Conservation (phyloP, 2,888 invertebrate species). For the Sepiola atlantica region DNA sequence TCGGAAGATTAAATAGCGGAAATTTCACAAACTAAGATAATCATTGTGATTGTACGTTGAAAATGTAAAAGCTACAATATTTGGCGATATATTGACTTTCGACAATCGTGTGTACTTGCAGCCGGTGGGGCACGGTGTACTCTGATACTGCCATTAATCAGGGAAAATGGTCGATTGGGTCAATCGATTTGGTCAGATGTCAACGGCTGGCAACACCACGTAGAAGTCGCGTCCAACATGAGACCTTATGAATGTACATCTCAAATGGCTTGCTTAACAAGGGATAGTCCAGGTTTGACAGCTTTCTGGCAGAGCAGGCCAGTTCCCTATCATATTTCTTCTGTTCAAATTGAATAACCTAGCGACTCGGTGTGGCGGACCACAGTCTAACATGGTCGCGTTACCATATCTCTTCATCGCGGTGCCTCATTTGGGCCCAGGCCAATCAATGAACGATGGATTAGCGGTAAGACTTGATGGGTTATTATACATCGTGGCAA, state of each 20-base stretch:
- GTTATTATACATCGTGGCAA: not conserved
- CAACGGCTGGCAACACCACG: slow-evolving; percentile 12
- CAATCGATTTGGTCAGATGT: slow-evolving; percentile 32
- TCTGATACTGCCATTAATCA: slow-evolving; percentile 13
- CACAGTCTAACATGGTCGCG: not conserved
- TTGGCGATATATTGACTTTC: not conserved
- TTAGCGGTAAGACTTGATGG: not conserved
- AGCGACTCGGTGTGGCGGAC: slow-evolving; percentile 9
- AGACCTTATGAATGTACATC: slow-evolving; percentile 13
- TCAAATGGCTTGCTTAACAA: slow-evolving; percentile 32
- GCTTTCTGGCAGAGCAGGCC: slow-evolving; percentile 20
- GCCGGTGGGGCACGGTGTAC: not conserved
- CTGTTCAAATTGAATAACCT: not conserved
- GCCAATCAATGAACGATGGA: not conserved
- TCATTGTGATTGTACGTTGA: not conserved
- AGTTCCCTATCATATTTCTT: slow-evolving; percentile 22
- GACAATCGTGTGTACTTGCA: not conserved
- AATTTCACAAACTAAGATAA: not conserved
- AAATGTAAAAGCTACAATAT: not conserved
- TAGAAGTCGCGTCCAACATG: slow-evolving; percentile 32
- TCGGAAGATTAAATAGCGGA: not conserved
- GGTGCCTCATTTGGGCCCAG: not conserved
- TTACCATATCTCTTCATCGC: slow-evolving; percentile 16
- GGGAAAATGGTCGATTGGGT: not conserved
- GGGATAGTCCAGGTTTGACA: slow-evolving; percentile 32